Evolutionary conservation across 2,888 invertebrate species (phyloP).

Genomic region (Aleiodes testaceus): DNA sequence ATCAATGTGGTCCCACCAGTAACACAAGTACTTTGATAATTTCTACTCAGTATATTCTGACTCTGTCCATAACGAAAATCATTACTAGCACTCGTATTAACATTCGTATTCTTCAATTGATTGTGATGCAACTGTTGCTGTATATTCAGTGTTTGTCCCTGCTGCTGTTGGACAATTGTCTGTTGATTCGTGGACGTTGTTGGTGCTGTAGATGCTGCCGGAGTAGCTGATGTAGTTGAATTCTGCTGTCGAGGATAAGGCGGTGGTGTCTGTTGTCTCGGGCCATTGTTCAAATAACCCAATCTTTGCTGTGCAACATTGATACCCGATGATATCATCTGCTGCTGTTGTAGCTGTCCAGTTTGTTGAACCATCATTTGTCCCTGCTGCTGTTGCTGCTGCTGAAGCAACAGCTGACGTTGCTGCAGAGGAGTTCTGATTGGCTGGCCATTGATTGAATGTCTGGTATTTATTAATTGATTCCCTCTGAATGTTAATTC

Average conservation of each 20-base stretch:
- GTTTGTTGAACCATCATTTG: slow-evolving; percentile 56
- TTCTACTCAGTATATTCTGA: slow-evolving; percentile 71
- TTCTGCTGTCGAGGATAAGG: slow-evolving; percentile 71
- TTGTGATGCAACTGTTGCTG: slow-evolving; percentile 71
- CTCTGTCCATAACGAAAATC: slow-evolving; percentile 72
- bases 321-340: slow-evolving; percentile 56
- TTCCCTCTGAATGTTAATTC: slow-evolving; percentile 65
- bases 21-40: slow-evolving; percentile 54
- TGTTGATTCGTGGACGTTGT: slow-evolving; percentile 50
- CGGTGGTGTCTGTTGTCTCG: slow-evolving; percentile 68
- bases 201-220: slow-evolving; percentile 54
- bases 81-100: slow-evolving; percentile 67
- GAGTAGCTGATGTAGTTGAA: slow-evolving; percentile 54
- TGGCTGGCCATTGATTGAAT: slow-evolving; percentile 68
- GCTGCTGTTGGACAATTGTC: slow-evolving; percentile 56
- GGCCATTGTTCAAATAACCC: slow-evolving; percentile 63
- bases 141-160: slow-evolving; percentile 65
- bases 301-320: slow-evolving; percentile 67
- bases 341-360: slow-evolving; percentile 60
- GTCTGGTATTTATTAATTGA: slow-evolving; percentile 62
- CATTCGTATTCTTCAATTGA: slow-evolving; percentile 67
- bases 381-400: slow-evolving; percentile 62
- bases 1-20: slow-evolving; percentile 36
- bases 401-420: slow-evolving; percentile 55
- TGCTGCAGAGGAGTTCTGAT: slow-evolving; percentile 62